These are phyloP conservation scores for Vidua macroura DNA, from an alignment of 2,113 vertebrate species.

Conservation along the genomic window DNA sequence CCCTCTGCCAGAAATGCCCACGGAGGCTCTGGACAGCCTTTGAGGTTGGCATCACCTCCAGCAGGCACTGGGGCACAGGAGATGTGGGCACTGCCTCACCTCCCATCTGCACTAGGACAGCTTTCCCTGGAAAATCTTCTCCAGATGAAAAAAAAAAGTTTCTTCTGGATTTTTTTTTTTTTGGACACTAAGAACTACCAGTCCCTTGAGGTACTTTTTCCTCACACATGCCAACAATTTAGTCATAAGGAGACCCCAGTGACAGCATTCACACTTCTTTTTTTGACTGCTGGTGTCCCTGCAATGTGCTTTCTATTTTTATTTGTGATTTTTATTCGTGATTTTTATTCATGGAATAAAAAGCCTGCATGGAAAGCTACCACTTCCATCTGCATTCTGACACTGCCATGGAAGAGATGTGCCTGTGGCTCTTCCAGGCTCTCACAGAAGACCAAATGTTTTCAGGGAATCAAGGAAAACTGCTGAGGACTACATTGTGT, in stretches of 20 bases:
- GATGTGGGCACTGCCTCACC: not conserved
- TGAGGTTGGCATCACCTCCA: not conserved
- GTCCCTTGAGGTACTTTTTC: not conserved
- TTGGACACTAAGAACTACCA: not conserved
- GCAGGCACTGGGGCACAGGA: not conserved
- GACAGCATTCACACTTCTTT: not conserved
- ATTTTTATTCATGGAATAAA: not conserved
- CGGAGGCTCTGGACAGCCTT: not conserved
- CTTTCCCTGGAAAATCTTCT: not conserved
- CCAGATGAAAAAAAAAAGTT: not conserved
- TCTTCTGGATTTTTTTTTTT: not conserved
- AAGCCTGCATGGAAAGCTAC: not conserved
- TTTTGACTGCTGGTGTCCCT: not conserved
- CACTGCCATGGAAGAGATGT: not conserved
- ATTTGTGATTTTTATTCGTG: too few relatives aligned
- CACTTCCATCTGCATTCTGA: not conserved
- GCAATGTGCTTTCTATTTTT: not conserved
- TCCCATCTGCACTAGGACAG: not conserved
- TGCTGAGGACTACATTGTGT: not conserved
- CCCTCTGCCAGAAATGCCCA: not conserved
- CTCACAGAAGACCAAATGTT: not conserved
- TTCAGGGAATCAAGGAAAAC: not conserved
- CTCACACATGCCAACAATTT: fast-evolving
- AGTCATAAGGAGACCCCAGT: not conserved
- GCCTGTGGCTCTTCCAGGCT: not conserved